A percentile compares a stretch with the other conserved stretches of the same genome.
Conservation (phyloP, 2,888 invertebrate species). For the Gibbula magus region DNA sequence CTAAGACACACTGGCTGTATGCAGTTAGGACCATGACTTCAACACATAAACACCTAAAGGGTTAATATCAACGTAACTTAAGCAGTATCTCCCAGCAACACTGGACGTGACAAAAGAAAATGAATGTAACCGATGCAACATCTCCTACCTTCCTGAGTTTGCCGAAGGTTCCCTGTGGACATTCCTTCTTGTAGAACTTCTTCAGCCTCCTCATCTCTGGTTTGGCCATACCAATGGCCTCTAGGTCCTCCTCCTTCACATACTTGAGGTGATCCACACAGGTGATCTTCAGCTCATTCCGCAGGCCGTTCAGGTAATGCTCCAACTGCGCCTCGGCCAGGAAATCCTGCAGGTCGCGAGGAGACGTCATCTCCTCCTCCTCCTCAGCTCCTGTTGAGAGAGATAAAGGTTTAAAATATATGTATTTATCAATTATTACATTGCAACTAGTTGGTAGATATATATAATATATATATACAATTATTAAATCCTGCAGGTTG, state of each 20-base stretch:
- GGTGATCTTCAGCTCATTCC: slow-evolving; percentile 87
- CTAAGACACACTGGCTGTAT: no score
- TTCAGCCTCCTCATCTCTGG: slow-evolving; percentile 96
- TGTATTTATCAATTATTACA: no score
- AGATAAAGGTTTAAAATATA: not conserved
- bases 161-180: slow-evolving; percentile 92
- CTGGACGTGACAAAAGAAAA: not conserved
- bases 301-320: slow-evolving; percentile 87
- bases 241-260: slow-evolving; percentile 93
- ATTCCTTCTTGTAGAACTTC: slow-evolving; percentile 94
- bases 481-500: no score
- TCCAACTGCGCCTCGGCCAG: slow-evolving; percentile 94
- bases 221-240: slow-evolving; percentile 92
- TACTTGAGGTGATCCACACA: slow-evolving; percentile 83
- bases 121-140: not conserved
- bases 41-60: no score
- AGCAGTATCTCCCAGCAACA: not conserved
- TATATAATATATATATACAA: no score
- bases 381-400: slow-evolving; percentile 33
- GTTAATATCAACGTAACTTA: no score
- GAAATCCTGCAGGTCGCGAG: slow-evolving; percentile 82
- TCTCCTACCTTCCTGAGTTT: slow-evolving; percentile 86
- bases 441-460: no score
- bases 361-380: slow-evolving; percentile 53
- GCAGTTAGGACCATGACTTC: no score